Evolutionary conservation across 2,888 invertebrate genomes (phyloP), one percentile per base, ranked within the genome.

Genomic region (Mesochorus sp.): DNA sequence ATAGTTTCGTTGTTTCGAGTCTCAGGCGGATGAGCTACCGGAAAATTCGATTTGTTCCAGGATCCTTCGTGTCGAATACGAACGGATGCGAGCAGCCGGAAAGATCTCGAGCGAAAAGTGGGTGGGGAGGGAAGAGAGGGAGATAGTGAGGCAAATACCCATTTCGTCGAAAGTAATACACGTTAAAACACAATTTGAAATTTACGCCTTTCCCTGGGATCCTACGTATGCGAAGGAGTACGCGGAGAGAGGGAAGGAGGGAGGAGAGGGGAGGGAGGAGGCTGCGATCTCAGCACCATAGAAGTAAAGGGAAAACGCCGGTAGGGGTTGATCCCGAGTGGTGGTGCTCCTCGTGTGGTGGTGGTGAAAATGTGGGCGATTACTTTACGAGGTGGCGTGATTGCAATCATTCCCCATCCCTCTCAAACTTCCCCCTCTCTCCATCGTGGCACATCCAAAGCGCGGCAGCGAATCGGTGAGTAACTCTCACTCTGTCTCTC

Each of bases 301-400:
- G 61, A 31, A 37, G 61, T 62, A 28, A 59, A 74, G 42, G 68
- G 57, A 44, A 68, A 51, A 53, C 34, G 47, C 14, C 28, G 31
- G 62, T 10, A 70, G 24, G 34, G 42, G 44, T 28, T 53, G 73
- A 57, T 42, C 39, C 42, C n/a, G n/a, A n/a, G n/a, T 34, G 67
- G 76, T 39, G 57, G 57, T 44, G 28, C 31, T 28, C 44, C 19
- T 10, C 14, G 19, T 21, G 53, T 17, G 39, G 34, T 24, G 42
- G 61, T 75, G 76, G 76, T 70, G 76, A 76, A 76, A 74, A 80
- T 74, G 81, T 80, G 77, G 76, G 80, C 82, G 84, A 85, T 84
- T 85, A 74, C 83, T 85, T 86, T 85, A 85, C 85, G 84, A 84
- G 82, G 73, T 79, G 82, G 79, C 84, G 85, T 83, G 85, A 86